Evolutionary conservation across 2,113 vertebrate species (phyloP), one percentile per base, ranked within the genome.

Genomic region (Oryzias melastigma): DNA sequence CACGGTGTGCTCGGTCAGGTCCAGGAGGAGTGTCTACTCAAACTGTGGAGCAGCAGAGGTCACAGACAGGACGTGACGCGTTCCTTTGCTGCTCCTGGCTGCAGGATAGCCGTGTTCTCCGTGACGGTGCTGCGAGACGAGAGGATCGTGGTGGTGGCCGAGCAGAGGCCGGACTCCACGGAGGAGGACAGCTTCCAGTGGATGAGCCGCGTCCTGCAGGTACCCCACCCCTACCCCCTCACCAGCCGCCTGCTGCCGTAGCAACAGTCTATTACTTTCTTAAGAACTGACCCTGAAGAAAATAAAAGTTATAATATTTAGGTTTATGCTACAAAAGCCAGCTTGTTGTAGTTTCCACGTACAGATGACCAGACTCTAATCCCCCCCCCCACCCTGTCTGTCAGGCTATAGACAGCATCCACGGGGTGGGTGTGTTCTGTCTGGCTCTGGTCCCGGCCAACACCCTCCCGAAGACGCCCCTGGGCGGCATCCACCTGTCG

Each of bases 131-230:
- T 99, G 77, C 94, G 98, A 0, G 97, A 98, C 10, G 97, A 99
- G 87, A 91, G 97, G 78, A 98, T 98, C 73, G 96, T 99, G 85
- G 97, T 98, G 29, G 95, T 98, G 72, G 97, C 97, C 0, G 97
- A 99, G 83, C 97, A 99, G 90, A 91, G 97, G 58, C 97, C 97
- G 0, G 97, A 99, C 87, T 97, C 97, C 77, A 98, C 97, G 0
- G 97, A 99, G 84, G 97, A 98, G 85, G 97, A 99, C 90, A 99
- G 97, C 76, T 98, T 99, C 87, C 97, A 99, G 75, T 98, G 97
- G 97, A 99, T 99, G 97, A 99, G 97, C 89, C 89, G 97, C 63
- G 97, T 98, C 14, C 92, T 99, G 19, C 97, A 98, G 97, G 97
- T 98, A 40, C 0, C 17, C 18, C 14, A 7, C 29, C 50, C 48